Conservation (phyloP, 2,113 vertebrate species). For the Pteruthius melanotis region DNA sequence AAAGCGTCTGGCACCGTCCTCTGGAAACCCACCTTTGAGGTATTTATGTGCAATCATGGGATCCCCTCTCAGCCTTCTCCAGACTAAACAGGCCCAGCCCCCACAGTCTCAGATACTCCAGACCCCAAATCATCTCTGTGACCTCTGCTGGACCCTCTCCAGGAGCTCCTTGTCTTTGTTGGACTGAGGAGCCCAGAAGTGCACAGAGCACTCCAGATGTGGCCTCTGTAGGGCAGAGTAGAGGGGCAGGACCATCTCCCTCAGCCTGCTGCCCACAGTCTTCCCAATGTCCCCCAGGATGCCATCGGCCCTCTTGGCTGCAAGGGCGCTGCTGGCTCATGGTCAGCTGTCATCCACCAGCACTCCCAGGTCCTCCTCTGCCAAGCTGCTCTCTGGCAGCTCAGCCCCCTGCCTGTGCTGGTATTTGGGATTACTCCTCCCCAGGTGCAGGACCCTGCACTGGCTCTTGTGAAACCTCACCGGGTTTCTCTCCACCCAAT, state of each 20-base stretch:
- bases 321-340: accelerated
- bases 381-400: not conserved
- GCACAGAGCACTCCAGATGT: not conserved
- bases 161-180: not conserved
- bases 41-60: not conserved
- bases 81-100: not conserved
- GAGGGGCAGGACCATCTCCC: not conserved
- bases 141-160: not conserved
- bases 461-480: not conserved
- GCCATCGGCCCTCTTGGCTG: not conserved
- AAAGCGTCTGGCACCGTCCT: not conserved
- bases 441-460: not conserved
- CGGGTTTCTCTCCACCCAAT: not conserved
- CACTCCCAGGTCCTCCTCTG: not conserved
- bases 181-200: not conserved
- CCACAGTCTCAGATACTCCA: not conserved
- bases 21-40: not conserved
- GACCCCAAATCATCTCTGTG: not conserved
- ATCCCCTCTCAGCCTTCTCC: not conserved
- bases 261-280: not conserved
- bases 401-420: not conserved
- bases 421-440: not conserved
- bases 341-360: not conserved
- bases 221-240: too few relatives aligned
- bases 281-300: not conserved